Conservation (phyloP, 2,888 invertebrate species). For the Apodemia duryi region DNA sequence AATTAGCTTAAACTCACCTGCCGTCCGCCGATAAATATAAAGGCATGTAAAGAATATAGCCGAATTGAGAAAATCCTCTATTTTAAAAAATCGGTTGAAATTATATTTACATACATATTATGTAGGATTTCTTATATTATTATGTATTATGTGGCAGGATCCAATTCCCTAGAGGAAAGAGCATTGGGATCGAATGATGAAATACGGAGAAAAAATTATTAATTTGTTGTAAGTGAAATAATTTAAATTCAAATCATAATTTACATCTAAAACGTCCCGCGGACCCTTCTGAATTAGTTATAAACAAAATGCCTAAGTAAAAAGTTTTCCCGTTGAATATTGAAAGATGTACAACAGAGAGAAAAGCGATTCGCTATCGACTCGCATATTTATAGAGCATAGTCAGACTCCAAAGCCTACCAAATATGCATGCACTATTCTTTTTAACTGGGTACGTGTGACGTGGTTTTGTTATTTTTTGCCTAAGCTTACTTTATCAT, state of each 20-base stretch:
- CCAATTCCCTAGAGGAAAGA: no score
- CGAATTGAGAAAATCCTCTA: no score
- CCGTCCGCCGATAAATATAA: no score
- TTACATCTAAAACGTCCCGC: background rate
- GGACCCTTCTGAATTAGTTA: background rate
- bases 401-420: background rate
- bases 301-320: background rate
- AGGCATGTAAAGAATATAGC: no score
- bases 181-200: no score
- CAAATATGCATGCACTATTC: background rate
- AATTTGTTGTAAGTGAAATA: background rate
- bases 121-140: no score
- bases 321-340: constrained; percentile 1
- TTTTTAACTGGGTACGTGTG: background rate
- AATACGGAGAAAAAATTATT: no score
- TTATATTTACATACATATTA: no score
- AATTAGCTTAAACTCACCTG: no score
- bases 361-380: constrained; percentile 2
- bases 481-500: background rate
- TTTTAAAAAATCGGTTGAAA: no score
- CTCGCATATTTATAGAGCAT: constrained; percentile 4
- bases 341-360: background rate
- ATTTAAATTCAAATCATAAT: background rate
- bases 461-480: background rate
- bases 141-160: no score